Evolutionary conservation across 2,888 invertebrate genomes (phyloP).

Genomic region (Monoplex corrugatus): DNA sequence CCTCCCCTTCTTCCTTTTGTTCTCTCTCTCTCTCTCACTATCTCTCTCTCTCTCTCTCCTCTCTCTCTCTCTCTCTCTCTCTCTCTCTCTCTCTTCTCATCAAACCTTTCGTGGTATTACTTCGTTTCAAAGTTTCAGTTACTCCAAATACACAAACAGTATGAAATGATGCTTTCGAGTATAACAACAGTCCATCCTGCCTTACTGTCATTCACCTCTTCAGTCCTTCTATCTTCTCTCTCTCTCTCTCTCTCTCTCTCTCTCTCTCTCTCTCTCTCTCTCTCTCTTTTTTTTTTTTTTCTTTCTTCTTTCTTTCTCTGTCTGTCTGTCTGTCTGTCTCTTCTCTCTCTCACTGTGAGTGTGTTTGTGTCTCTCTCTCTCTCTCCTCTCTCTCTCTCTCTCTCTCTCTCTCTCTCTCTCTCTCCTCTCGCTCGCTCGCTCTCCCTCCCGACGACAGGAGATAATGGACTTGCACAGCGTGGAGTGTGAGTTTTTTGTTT

Average conservation of each 20-base stretch:
- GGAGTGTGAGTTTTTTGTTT: too few species aligned
- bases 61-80: conserved; percentile 28
- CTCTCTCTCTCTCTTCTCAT: too few species aligned
- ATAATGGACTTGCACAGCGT: too few species aligned
- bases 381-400: neutral
- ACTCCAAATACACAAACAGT: too few species aligned
- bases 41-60: conserved; percentile 10
- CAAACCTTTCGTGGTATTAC: too few species aligned
- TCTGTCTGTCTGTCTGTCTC: neutral
- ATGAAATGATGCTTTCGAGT: too few species aligned
- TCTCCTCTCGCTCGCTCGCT: neutral
- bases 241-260: conserved; percentile 18
- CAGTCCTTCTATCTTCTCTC: neutral
- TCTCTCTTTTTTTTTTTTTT: neutral
- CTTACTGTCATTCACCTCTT: neutral
- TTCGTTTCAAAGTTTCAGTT: too few species aligned
- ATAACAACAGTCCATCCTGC: too few species aligned
- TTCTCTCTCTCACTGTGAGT: too few species aligned
- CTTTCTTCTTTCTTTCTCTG: neutral
- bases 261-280: neutral
- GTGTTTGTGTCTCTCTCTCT: too few species aligned
- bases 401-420: neutral
- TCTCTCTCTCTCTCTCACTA: neutral
- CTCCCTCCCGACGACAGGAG: too few species aligned
- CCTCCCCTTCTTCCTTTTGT: neutral